Percentiles rank a stretch among this genome's conserved stretches.
These are phyloP conservation scores for Drosophila trapezifrons DNA, from an alignment of 1,140 invertebrate species.

Conservation along the genomic window DNA sequence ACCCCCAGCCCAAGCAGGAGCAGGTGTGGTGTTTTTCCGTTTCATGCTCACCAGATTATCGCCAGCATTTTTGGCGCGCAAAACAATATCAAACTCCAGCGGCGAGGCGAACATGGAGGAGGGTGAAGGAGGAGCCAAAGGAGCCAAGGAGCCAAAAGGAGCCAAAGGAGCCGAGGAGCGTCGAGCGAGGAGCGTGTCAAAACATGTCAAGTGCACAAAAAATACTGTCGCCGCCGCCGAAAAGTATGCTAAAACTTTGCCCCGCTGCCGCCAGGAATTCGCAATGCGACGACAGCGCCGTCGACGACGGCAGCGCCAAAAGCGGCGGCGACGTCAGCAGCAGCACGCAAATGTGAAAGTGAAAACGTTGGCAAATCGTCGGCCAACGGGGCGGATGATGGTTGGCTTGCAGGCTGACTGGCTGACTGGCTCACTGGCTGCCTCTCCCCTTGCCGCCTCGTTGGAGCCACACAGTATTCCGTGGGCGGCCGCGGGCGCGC, in stretches of 20 bases:
- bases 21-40: slow-evolving; percentile 13
- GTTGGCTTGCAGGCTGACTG: not conserved
- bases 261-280: slow-evolving; percentile 59
- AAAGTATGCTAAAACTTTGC: slow-evolving; percentile 71
- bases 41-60: slow-evolving; percentile 60
- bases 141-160: slow-evolving; percentile 4
- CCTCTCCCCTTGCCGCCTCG: not conserved
- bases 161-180: slow-evolving; percentile 11
- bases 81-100: slow-evolving; percentile 72
- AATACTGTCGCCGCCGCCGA: slow-evolving; percentile 75
- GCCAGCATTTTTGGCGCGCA: slow-evolving; percentile 73
- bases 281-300: slow-evolving; percentile 65
- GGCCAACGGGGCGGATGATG: slow-evolving; percentile 53
- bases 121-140: not conserved
- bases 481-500: slow-evolving; percentile 33
- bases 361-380: slow-evolving; percentile 65
- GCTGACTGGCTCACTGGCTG: not conserved
- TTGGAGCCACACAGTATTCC: slow-evolving; percentile 1
- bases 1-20: not conserved
- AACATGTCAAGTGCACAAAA: slow-evolving; percentile 81
- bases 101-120: slow-evolving; percentile 59
- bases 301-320: slow-evolving; percentile 9
- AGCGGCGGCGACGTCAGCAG: slow-evolving; percentile 14
- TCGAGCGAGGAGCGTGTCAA: slow-evolving; percentile 65
- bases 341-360: slow-evolving; percentile 59